Base-by-base conservation (phyloP, 37 sponge, comb jelly and placozoan species). In the Cliona cf. orientalis region DNA sequence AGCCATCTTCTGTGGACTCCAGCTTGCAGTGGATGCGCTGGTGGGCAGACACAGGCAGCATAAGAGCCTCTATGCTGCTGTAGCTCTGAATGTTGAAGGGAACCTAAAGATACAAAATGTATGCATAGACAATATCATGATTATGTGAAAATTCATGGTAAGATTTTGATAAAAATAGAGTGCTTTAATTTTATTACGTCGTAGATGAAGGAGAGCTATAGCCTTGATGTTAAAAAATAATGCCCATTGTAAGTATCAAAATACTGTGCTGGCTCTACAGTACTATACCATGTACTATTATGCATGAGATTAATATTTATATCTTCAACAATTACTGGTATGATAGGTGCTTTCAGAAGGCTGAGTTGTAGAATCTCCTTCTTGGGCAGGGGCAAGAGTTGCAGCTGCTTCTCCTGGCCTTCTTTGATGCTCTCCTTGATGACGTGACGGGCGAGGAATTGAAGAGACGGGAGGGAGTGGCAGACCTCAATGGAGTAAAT, bases 11-110 rank as follows among this genome's bases (percentile, higher is more conserved):
- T 6, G 46, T 23, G 0, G 46, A 41, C 1, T 69, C 72, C 12
- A 86, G 5, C 17, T 49, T 53, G 73, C 86, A 86, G 53, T 78
- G 86, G 28, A 86, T n/a, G 4, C 73, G 79, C 36, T 65, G 55
- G 26, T 78, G 42, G 39, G 19, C 38, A 37, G 65, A 39, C 29
- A 86, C 40, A 19, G 86, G 86, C 36, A 28, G 17, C 26, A 78
- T 71, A n/a, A 86, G 78, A 46, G 35, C 63, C 46, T 69, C 71
- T 66, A 66, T 1, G 34, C 31, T 25, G 42, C 3, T 5, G 7
- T 35, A 22, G 4, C 37, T 2, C 28, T 2, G 0, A 3, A 35
- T 34, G 22, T 53, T 29, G 19, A 31, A 74, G 12, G 33, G 58
- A 53, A 19, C 58, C 74, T 74, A 58, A 4, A n/a, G 71, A 42